Evolutionary conservation across 2,797 vertebrate species (phyloP), one percentile per base, ranked within the genome.

Genomic region (Cynopterus sphinx): DNA sequence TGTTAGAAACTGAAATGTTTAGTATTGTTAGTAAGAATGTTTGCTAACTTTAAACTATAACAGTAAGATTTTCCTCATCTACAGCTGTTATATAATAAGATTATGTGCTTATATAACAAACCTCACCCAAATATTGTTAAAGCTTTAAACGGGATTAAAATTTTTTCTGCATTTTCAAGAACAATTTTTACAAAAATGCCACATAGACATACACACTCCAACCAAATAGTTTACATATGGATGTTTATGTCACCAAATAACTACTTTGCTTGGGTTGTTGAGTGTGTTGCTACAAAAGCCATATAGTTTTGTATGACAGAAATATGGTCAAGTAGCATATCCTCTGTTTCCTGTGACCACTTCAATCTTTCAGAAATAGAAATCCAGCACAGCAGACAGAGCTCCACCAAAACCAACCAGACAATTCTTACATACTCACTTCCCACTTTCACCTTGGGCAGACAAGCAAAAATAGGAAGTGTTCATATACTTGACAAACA

Each of bases 121-220:
- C 26, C 39, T 92, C 63, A 96, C 46, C 31, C n/a, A 87, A 82
- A 89, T 94, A 68, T 8, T 90, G 79, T 70, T 24, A 94, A 96
- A 65, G 39, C 5, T 78, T 33, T 57, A 68, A 85, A 91, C 0
- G 89, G 73, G 59, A 87, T 53, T 70, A 57, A n/a, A 70, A 43
- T 5, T 49, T 22, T 59, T 24, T 59, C 6, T 85, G 49, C 19
- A 87, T 70, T 81, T 84, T 87, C 36, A 91, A 91, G 49, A 96
- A 85, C 17, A 94, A 41, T 26, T 93, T 89, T 87, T 96, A 67
- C 5, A 70, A 87, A 93, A 90, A 75, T 53, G 43, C 5, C n/a
- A 89, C n/a, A 85, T 22, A 68, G 31, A 21, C 55, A 68, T 43
- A 87, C 89, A 68, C 24, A 63, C 43, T 17, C 71, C 75, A 90